A percentile compares a stretch with the other conserved stretches of the same genome.
phyloP scores from a whole-genome alignment of 1,140 invertebrate species.

The Neuroterus valhalla region DNA sequence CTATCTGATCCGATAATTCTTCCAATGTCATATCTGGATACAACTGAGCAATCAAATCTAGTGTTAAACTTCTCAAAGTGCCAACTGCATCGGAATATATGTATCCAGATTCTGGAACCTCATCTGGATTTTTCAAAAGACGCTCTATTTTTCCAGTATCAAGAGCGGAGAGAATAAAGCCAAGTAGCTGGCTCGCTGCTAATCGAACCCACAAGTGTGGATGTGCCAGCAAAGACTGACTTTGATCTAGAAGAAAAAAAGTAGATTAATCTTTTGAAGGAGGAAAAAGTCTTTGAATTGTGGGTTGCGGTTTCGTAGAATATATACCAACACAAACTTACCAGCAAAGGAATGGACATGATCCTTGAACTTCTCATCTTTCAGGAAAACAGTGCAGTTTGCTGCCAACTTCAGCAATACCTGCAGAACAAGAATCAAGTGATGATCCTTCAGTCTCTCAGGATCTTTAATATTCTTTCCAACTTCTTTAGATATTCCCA shows the following conservation, averaged over 20 bases:
- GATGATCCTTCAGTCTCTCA: conserved; percentile 79
- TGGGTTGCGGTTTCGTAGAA: background rate
- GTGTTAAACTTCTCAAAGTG: conserved; percentile 79
- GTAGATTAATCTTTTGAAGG: conserved; percentile 32
- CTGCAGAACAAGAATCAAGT: conserved; percentile 83
- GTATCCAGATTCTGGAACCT: conserved; percentile 70
- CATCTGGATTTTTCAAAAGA: conserved; percentile 63
- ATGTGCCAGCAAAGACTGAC: conserved; percentile 76
- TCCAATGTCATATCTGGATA: conserved; percentile 76
- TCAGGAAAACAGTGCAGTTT: conserved; percentile 75
- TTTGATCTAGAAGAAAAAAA: conserved; percentile 66
- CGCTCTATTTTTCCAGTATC: conserved; percentile 78
- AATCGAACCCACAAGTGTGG: conserved; percentile 86
- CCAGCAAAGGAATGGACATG: conserved; percentile 74
- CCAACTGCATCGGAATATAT: conserved; percentile 78
- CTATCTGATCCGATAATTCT: conserved; percentile 81
- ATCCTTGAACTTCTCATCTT: conserved; percentile 69
- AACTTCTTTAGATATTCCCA: conserved; percentile 45
- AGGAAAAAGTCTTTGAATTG: background rate
- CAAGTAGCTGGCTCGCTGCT: conserved; percentile 83
- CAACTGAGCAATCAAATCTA: conserved; percentile 85
- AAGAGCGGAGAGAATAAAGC: conserved; percentile 80
- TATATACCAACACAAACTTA: conserved; percentile 55
- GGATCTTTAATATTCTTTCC: conserved; percentile 49
- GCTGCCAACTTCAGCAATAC: conserved; percentile 79